phyloP scores from a whole-genome alignment of 2,113 vertebrate species.

The Protobothrops flavoviridis region DNA sequence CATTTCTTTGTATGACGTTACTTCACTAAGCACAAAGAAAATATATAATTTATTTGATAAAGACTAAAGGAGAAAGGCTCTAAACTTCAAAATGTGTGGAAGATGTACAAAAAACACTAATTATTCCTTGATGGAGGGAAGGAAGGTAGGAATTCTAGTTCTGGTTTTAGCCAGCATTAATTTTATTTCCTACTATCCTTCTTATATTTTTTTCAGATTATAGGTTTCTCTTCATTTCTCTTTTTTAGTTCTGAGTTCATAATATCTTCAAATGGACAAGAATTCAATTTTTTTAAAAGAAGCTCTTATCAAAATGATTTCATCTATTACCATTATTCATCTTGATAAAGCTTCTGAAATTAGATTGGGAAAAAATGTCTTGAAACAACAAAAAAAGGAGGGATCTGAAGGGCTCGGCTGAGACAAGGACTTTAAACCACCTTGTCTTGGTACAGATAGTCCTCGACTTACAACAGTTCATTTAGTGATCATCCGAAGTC shows the following conservation, averaged over 20 bases:
- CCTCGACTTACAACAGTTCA: neutral
- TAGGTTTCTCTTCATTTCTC: constrained; percentile 2
- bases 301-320: constrained; percentile 34
- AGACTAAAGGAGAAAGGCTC: constrained; percentile 56
- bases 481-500: neutral
- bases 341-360: neutral
- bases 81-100: constrained; percentile 43
- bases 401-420: neutral
- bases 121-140: neutral
- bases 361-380: neutral
- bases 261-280: constrained; percentile 24
- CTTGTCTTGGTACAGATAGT: neutral
- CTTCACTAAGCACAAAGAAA: constrained; percentile 48
- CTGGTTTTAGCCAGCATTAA: constrained; percentile 21
- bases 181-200: neutral
- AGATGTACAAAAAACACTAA: neutral
- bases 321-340: constrained; percentile 22
- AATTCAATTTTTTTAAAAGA: constrained; percentile 38
- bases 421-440: neutral
- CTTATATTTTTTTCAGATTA: constrained; percentile 8
- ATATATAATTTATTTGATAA: constrained; percentile 35
- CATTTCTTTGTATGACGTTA: constrained; percentile 35
- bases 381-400: neutral
- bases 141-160: constrained; percentile 23
- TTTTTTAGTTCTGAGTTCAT: constrained; percentile 30